A percentile compares a stretch with the other conserved stretches of the same genome.
Conservation (phyloP, 1,140 invertebrate genomes). For the Drosophila ambigua region DNA sequence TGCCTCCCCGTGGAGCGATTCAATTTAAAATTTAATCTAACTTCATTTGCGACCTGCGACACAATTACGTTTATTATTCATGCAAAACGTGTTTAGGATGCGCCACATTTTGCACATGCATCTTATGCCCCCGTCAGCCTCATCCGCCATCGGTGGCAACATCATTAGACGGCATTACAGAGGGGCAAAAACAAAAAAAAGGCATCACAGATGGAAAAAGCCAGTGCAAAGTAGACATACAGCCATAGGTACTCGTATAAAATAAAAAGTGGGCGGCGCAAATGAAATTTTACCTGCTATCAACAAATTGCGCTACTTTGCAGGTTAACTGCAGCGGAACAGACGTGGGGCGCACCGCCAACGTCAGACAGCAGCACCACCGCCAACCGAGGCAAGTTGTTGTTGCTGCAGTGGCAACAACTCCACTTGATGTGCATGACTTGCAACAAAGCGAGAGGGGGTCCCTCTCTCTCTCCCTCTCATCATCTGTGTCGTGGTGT, state of each 20-base stretch:
- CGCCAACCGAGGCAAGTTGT: constrained; percentile 21
- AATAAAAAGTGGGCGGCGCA: constrained; percentile 60
- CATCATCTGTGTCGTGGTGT: background rate
- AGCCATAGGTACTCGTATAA: constrained; percentile 15
- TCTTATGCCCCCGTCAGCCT: constrained; percentile 12
- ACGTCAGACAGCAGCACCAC: constrained; percentile 40
- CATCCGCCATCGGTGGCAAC: constrained; percentile 17
- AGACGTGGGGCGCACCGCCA: constrained; percentile 51
- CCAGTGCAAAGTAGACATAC: no score
- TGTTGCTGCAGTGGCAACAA: constrained; percentile 51
- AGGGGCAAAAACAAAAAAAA: constrained; percentile 24
- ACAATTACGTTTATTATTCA: constrained; percentile 69
- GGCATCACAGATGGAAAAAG: no score
- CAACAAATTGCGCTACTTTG: constrained; percentile 82
- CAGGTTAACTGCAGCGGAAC: constrained; percentile 79
- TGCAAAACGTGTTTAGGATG: constrained; percentile 69
- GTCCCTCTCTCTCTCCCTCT: background rate
- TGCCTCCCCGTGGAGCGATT: constrained; percentile 30
- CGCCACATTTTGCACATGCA: constrained; percentile 55
- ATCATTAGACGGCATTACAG: constrained; percentile 70
- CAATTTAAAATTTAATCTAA: constrained; percentile 47
- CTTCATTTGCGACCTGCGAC: constrained; percentile 36
- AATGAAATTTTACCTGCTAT: constrained; percentile 81
- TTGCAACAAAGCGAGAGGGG: constrained; percentile 70
- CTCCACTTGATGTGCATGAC: constrained; percentile 74